Evolutionary conservation across 1,140 invertebrate species (phyloP).

Genomic region (Linepithema humile): DNA sequence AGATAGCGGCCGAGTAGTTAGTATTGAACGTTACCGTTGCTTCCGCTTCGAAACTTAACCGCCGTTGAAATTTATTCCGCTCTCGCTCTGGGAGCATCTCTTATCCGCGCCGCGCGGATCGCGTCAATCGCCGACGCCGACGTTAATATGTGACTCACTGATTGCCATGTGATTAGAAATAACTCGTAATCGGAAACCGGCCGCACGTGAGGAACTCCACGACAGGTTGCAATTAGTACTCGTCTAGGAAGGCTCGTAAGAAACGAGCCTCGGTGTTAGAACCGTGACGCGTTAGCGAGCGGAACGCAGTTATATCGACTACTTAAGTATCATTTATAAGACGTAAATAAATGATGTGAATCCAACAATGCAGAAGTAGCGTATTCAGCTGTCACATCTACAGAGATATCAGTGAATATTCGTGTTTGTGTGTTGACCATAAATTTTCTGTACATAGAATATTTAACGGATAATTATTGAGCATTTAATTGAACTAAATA

Average conservation of each 20-base stretch:
- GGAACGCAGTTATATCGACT: background rate
- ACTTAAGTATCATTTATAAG: constrained; percentile 16
- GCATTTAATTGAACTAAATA: constrained; percentile 3
- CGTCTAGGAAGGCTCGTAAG: background rate
- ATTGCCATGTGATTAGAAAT: background rate
- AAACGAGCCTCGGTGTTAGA: background rate
- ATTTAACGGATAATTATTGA: constrained; percentile 4
- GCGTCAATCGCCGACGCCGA: background rate
- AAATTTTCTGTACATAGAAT: background rate
- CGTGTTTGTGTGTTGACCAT: background rate
- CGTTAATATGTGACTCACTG: background rate
- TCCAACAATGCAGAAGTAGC: background rate
- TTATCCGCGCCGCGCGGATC: background rate
- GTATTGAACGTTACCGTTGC: background rate
- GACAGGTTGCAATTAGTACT: constrained; percentile 30
- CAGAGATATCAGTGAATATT: background rate
- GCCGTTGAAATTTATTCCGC: background rate
- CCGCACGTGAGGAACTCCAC: background rate
- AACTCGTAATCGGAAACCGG: constrained; percentile 2
- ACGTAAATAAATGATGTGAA: background rate
- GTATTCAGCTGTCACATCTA: background rate
- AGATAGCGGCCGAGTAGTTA: background rate
- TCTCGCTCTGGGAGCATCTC: background rate
- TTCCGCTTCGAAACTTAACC: constrained; percentile 5
- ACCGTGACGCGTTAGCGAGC: background rate